Percentiles rank a stretch among this genome's conserved stretches.
These are phyloP conservation scores for Syncerus caffer DNA, from an alignment of 2,797 vertebrate species.

Conservation along the genomic window DNA sequence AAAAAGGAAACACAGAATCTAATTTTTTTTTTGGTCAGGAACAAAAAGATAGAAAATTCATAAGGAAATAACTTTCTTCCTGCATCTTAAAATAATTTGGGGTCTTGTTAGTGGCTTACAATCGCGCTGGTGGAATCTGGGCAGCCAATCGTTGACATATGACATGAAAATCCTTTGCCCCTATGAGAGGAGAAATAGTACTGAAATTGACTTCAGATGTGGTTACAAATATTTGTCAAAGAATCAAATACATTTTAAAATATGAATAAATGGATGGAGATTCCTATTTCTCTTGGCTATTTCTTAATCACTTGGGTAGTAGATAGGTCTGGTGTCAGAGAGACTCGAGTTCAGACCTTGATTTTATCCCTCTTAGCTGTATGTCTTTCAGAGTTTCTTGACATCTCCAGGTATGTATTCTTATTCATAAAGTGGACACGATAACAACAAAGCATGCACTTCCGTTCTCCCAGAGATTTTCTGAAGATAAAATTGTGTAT, in stretches of 20 bases:
- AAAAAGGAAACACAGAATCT: background rate
- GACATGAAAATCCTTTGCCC: background rate
- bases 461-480: background rate
- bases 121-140: background rate
- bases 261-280: background rate
- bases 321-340: background rate
- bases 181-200: background rate
- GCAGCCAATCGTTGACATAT: background rate
- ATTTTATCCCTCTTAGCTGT: background rate
- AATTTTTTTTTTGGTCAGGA: background rate
- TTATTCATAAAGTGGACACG: background rate
- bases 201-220: background rate
- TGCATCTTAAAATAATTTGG: background rate
- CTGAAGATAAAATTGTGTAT: background rate
- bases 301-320: background rate
- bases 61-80: background rate
- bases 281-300: background rate
- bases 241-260: background rate
- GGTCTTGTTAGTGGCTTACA: background rate
- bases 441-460: background rate
- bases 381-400: background rate
- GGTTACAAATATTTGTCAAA: background rate
- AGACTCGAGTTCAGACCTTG: background rate
- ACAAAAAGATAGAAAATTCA: background rate
- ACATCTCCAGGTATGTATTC: background rate